Conservation (phyloP, 2,888 invertebrate species). For the Allacma fusca region DNA sequence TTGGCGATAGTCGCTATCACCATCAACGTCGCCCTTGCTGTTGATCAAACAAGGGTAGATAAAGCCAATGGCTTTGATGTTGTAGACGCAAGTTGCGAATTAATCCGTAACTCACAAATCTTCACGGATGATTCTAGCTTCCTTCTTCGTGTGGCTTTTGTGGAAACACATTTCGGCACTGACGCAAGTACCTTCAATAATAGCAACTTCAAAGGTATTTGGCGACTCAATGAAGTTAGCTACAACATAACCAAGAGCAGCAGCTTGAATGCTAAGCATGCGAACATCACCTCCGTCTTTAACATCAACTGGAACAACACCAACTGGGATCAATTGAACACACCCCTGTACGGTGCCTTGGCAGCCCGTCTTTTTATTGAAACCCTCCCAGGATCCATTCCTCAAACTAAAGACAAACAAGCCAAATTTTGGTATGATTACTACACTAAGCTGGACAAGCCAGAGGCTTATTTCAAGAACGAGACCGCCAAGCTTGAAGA, state of each 20-base stretch:
- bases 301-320: constrained; percentile 39
- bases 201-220: constrained; percentile 50
- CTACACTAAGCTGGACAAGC: constrained; percentile 26
- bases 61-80: constrained; percentile 45
- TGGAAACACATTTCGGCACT: constrained; percentile 46
- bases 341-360: constrained; percentile 45
- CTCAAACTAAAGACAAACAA: constrained; percentile 40
- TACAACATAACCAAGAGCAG: not conserved
- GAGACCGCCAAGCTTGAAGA: constrained; percentile 18
- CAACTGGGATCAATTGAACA: constrained; percentile 37
- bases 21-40: not conserved
- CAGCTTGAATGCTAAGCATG: not conserved
- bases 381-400: constrained; percentile 28
- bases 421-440: constrained; percentile 39
- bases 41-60: not conserved
- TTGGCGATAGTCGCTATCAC: not conserved
- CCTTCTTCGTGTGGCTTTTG: constrained; percentile 45
- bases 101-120: constrained; percentile 33
- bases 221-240: constrained; percentile 36
- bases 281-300: constrained; percentile 19
- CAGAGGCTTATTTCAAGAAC: constrained; percentile 19
- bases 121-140: constrained; percentile 45
- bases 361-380: constrained; percentile 45
- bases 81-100: constrained; percentile 26
- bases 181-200: constrained; percentile 35